Conservation (phyloP, 2,888 invertebrate species). For the Heliconius charithonia region DNA sequence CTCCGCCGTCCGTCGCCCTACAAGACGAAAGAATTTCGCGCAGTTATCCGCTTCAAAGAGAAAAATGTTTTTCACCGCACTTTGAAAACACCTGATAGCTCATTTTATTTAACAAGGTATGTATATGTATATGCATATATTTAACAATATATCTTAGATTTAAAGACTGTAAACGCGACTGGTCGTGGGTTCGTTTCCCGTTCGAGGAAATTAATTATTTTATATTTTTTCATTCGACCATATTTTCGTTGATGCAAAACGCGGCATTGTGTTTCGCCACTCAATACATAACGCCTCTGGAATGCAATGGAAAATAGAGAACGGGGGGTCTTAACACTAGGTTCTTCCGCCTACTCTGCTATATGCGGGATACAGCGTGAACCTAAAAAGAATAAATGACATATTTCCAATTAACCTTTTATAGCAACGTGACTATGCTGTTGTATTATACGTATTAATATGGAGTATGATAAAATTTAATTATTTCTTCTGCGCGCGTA, state of each 20-base stretch:
- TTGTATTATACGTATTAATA: constrained; percentile 6
- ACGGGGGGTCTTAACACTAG: too few relatives aligned
- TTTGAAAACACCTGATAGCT: constrained; percentile 75
- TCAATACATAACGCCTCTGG: too few relatives aligned
- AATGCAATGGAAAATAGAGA: too few relatives aligned
- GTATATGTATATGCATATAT: background rate
- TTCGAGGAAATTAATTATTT: too few relatives aligned
- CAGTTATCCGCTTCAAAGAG: constrained; percentile 71
- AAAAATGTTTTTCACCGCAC: constrained; percentile 68
- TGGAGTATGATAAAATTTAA: constrained; percentile 10
- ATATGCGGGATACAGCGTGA: too few relatives aligned
- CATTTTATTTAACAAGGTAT: constrained; percentile 75
- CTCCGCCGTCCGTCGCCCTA: constrained; percentile 67
- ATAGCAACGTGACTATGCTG: background rate
- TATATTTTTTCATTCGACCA: too few relatives aligned
- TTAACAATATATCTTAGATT: background rate
- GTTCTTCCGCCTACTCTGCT: too few relatives aligned
- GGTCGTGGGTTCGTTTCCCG: too few relatives aligned
- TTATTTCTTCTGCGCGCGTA: constrained; percentile 9
- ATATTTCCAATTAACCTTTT: constrained; percentile 12
- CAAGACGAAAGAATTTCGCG: constrained; percentile 78
- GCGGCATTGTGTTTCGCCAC: too few relatives aligned
- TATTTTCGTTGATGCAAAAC: too few relatives aligned
- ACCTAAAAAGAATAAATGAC: background rate
- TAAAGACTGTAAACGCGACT: too few relatives aligned